Base-by-base conservation (phyloP, 2,797 vertebrate species). In the Xiphophorus birchmanni region DNA sequence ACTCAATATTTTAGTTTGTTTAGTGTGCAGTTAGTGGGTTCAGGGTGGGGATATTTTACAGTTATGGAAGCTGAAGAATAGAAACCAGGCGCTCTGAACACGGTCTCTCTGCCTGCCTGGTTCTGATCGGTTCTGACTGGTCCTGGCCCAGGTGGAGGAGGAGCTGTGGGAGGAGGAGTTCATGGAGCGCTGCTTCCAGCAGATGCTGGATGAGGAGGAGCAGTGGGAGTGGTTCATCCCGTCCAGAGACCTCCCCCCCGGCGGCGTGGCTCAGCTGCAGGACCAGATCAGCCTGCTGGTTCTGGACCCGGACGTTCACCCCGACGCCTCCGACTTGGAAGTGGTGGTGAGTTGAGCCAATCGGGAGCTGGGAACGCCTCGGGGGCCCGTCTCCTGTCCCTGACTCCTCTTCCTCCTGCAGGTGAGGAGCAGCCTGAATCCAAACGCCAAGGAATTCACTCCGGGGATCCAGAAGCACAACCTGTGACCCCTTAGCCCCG, bases 101-200 rank as follows among this genome's bases (percentile, higher is more conserved):
- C 13, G 1, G 56, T n/a, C n/a, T 44, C 6, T 58, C 17, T 73
- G n/a, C 45, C 12, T 32, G 37, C 52, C 54, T 15, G 58, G n/a
- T 6, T 60, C 56, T 29, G n/a, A 15, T 12, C 3, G 12, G n/a
- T 13, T 17, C n/a, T 67, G 8, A 9, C 40, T 11, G 52, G 52
- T 52, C 21, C 47, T 15, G 47, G 8, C 40, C 11, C 82, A 98
- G 97, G 97, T 98, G 74, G 97, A 97, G 92, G 97, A 98, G 94
- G 96, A 98, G 91, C 93, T 98, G 91, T 97, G 96, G 97, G 97
- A 98, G 94, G 97, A 98, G 93, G 97, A 98, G 90, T 98, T 98
- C 86, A 97, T 98, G 6, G 97, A 98, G 92, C 95, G 94, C 45
- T 98, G 97, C 87, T 97, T 98, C 93, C 97, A 97, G 93, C 97